A percentile compares a stretch with the other conserved stretches of the same genome.
Evolutionary conservation across 2,888 invertebrate genomes (phyloP).

Genomic region (Campoplex nolae): DNA sequence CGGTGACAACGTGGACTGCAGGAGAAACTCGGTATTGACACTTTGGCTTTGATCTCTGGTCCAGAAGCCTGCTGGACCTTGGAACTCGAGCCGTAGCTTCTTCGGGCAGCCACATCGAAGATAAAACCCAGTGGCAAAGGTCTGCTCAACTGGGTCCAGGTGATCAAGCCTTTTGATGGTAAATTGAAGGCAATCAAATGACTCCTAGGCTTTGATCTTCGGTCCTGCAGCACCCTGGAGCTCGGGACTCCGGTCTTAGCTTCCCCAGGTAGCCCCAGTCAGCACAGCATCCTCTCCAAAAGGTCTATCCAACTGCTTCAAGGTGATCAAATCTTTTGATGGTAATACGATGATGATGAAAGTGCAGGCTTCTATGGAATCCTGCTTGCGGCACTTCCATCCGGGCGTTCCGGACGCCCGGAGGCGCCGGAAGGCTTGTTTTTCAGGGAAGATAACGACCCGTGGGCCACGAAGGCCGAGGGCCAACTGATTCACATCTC

Average conservation of each 20-base stretch:
- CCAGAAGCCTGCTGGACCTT: neutral
- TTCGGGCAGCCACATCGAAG: neutral
- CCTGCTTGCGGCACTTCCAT: neutral
- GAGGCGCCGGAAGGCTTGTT: slow-evolving; percentile 7
- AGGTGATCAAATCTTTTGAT: slow-evolving; percentile 1
- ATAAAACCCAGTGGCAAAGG: neutral
- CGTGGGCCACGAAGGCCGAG: slow-evolving; percentile 70
- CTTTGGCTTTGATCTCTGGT: slow-evolving; percentile 27
- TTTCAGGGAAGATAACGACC: slow-evolving; percentile 43
- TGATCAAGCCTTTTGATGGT: slow-evolving; percentile 14
- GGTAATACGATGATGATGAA: neutral
- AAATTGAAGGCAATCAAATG: neutral
- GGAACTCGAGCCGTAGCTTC: neutral
- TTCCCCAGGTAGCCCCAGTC: neutral
- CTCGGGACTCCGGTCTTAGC: neutral
- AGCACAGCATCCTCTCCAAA: neutral
- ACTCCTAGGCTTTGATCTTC: slow-evolving; percentile 30
- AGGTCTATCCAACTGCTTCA: neutral
- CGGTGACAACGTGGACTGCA: neutral
- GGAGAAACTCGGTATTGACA: neutral
- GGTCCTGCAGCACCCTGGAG: neutral
- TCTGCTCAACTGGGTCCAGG: neutral
- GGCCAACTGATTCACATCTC: slow-evolving; percentile 68
- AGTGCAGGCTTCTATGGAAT: slow-evolving; percentile 49
- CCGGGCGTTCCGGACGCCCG: slow-evolving; percentile 1